Evolutionary conservation across 64 coral and sea anemone genomes (phyloP).

Genomic region (Montipora cactus): DNA sequence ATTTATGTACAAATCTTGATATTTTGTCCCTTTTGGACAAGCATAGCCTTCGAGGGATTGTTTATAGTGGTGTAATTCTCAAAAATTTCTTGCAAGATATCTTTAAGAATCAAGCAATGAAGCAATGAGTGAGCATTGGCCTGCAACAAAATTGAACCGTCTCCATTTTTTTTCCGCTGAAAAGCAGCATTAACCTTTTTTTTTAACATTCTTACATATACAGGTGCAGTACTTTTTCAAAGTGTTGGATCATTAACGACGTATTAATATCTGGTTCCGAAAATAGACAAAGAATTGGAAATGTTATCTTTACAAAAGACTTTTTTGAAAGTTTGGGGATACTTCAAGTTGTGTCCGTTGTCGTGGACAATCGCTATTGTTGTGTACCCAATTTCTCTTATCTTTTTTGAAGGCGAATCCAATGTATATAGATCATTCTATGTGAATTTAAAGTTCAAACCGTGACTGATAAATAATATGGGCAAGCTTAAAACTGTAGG

Average conservation of each 20-base stretch:
- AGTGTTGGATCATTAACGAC: conserved; percentile 62
- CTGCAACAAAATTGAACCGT: no score
- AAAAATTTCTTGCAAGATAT: no score
- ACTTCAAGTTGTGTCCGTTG: not conserved
- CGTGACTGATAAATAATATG: no score
- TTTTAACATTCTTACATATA: not conserved
- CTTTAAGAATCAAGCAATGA: no score
- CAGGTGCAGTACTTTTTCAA: conserved; percentile 93
- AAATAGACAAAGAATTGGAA: not conserved
- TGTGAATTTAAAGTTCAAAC: not conserved
- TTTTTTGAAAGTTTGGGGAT: not conserved
- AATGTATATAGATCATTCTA: conserved; percentile 17
- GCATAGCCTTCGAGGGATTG: no score
- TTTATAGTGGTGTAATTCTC: no score
- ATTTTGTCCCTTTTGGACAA: no score
- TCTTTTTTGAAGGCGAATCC: not conserved
- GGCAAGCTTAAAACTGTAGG: no score
- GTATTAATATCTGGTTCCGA: not conserved
- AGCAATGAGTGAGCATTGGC: no score
- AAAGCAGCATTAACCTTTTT: not conserved
- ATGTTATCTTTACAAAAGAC: not conserved
- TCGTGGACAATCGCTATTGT: not conserved
- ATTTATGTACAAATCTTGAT: no score
- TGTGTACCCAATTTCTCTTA: not conserved
- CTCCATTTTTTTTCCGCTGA: no score